phyloP scores from a whole-genome alignment of 2,797 vertebrate genomes.

The Darevskia nairensis region DNA sequence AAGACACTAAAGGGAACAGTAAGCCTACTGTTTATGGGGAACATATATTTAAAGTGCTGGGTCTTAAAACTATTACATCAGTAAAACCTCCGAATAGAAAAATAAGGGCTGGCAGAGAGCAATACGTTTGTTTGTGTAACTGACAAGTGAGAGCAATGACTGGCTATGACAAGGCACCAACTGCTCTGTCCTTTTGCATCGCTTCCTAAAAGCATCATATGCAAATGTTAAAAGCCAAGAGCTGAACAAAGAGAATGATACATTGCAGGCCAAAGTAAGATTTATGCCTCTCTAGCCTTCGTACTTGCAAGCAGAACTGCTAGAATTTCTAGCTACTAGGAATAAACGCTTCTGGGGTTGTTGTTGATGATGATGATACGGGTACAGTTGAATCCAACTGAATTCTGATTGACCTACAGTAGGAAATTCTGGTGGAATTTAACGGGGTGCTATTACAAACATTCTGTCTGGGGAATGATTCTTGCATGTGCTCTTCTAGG shows the following conservation, averaged over 20 bases:
- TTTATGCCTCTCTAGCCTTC: fast-evolving
- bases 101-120: not conserved
- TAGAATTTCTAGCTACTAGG: not conserved
- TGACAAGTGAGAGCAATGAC: fast-evolving
- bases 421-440: not conserved
- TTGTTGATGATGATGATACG: not conserved
- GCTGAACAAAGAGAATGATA: not conserved
- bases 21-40: not conserved
- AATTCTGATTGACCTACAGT: not conserved
- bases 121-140: not conserved
- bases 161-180: not conserved
- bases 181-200: not conserved
- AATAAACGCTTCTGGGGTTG: not conserved
- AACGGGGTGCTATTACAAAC: too few species aligned
- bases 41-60: not conserved
- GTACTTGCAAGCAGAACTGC: fast-evolving
- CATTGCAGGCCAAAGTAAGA: not conserved
- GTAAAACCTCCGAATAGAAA: not conserved
- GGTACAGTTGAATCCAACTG: not conserved
- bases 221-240: not conserved
- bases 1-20: not conserved
- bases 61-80: fast-evolving
- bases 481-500: too few species aligned
- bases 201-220: not conserved
- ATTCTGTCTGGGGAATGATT: too few species aligned